These are phyloP conservation scores for Ceratotherium simum DNA, from an alignment of 2,113 vertebrate genomes.

Conservation along the genomic window DNA sequence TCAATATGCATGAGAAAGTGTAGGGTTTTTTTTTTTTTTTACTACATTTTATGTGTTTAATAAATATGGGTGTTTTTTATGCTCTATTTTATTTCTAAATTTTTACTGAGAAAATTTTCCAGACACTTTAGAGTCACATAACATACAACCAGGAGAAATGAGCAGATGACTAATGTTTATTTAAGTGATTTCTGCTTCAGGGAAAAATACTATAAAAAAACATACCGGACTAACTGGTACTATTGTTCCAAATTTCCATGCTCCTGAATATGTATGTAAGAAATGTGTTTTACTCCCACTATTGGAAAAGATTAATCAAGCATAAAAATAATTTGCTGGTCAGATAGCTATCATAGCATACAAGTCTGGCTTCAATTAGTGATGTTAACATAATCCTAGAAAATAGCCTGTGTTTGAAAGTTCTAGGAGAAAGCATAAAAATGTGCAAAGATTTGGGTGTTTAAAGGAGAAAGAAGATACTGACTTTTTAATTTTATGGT, in stretches of 20 bases:
- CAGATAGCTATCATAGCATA: constrained; percentile 33
- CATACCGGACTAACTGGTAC: constrained; percentile 49
- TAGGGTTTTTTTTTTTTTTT: not conserved
- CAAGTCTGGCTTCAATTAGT: constrained; percentile 65
- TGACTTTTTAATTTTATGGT: constrained; percentile 11
- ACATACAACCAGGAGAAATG: constrained; percentile 12
- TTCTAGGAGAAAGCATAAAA: constrained; percentile 65
- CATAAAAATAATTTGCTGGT: constrained; percentile 52
- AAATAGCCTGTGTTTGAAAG: constrained; percentile 53
- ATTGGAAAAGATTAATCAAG: constrained; percentile 66
- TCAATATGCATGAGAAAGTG: not conserved
- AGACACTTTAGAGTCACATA: not conserved
- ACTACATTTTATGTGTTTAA: not conserved
- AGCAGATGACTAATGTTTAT: constrained; percentile 12
- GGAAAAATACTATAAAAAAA: constrained; percentile 56
- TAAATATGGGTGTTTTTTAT: constrained; percentile 14
- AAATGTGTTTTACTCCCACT: constrained; percentile 62
- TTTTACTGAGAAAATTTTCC: constrained; percentile 41
- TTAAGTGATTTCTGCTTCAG: constrained; percentile 65
- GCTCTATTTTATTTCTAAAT: constrained; percentile 56
- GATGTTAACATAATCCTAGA: constrained; percentile 29
- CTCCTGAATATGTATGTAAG: constrained; percentile 34
- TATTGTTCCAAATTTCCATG: not conserved
- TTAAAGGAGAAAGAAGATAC: constrained; percentile 38
- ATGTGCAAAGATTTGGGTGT: not conserved